phyloP scores from a whole-genome alignment of 2,888 invertebrate species.

The Sialis fuliginosa region DNA sequence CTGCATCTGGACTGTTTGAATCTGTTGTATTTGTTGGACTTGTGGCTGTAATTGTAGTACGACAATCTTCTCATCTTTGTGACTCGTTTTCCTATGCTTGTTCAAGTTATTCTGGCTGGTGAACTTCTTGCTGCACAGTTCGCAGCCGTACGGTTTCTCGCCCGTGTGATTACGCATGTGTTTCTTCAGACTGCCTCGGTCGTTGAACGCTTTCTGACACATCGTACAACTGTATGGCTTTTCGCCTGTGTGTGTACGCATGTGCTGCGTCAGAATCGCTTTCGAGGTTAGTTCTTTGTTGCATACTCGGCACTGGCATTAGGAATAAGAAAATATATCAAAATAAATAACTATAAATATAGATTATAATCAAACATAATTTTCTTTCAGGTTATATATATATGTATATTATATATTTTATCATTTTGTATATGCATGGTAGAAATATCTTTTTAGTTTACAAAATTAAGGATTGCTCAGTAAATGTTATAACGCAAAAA shows the following conservation, averaged over 20 bases:
- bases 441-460: too few relatives aligned
- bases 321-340: neutral
- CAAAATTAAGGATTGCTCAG: too few relatives aligned
- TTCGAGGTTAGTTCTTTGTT: constrained; percentile 2
- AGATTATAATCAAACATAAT: too few relatives aligned
- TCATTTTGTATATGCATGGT: too few relatives aligned
- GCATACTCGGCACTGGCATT: constrained; percentile 1
- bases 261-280: constrained; percentile 4
- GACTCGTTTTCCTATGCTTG: constrained; percentile 2
- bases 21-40: constrained; percentile 23
- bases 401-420: too few relatives aligned
- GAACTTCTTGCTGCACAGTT: constrained; percentile 27
- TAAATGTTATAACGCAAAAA: too few relatives aligned
- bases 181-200: constrained; percentile 6
- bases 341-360: too few relatives aligned
- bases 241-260: constrained; percentile 4
- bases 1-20: constrained; percentile 23
- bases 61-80: constrained; percentile 23
- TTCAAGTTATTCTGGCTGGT: constrained; percentile 29
- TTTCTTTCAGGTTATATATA: neutral
- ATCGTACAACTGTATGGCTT: constrained; percentile 1
- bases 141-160: constrained; percentile 26
- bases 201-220: constrained; percentile 3
- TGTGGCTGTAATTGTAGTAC: neutral
- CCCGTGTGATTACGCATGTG: constrained; percentile 23